phyloP scores from a whole-genome alignment of 2,888 invertebrate genomes.

The Mactromeris polynyma region DNA sequence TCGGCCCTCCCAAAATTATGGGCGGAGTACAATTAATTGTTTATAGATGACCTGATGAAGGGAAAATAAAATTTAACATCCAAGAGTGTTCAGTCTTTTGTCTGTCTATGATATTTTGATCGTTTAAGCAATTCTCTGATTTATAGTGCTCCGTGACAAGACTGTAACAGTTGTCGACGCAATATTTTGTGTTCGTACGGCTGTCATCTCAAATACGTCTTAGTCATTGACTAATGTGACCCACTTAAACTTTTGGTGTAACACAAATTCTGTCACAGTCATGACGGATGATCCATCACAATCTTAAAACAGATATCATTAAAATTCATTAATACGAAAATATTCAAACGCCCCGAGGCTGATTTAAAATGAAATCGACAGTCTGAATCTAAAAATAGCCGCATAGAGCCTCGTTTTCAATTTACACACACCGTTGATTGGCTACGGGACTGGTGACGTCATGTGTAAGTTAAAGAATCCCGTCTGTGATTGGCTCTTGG shows the following conservation, averaged over 20 bases:
- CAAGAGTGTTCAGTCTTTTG: too few relatives aligned
- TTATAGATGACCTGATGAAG: too few relatives aligned
- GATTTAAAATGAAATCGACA: not conserved
- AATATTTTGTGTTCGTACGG: not conserved
- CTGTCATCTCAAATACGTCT: not conserved
- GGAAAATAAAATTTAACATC: too few relatives aligned
- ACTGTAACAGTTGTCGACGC: too few relatives aligned
- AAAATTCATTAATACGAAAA: constrained; percentile 24
- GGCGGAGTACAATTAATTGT: too few relatives aligned
- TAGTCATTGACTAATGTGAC: constrained; percentile 30
- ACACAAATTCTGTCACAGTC: constrained; percentile 1
- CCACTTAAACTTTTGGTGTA: not conserved
- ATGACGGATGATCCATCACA: constrained; percentile 2
- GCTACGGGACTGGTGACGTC: not conserved
- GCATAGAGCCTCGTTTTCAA: not conserved
- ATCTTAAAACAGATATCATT: constrained; percentile 11
- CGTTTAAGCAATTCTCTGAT: too few relatives aligned
- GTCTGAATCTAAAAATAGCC: constrained; percentile 18
- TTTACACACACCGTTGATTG: not conserved
- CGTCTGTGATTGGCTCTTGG: constrained; percentile 4
- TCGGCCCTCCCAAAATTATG: too few relatives aligned
- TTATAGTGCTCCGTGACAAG: too few relatives aligned
- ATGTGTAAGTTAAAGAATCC: not conserved
- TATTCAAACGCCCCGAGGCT: constrained; percentile 5
- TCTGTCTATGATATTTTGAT: too few relatives aligned